Evolutionary conservation across 2,888 invertebrate genomes (phyloP), one percentile per base, ranked within the genome.

Genomic region (Dryomyza anilis): DNA sequence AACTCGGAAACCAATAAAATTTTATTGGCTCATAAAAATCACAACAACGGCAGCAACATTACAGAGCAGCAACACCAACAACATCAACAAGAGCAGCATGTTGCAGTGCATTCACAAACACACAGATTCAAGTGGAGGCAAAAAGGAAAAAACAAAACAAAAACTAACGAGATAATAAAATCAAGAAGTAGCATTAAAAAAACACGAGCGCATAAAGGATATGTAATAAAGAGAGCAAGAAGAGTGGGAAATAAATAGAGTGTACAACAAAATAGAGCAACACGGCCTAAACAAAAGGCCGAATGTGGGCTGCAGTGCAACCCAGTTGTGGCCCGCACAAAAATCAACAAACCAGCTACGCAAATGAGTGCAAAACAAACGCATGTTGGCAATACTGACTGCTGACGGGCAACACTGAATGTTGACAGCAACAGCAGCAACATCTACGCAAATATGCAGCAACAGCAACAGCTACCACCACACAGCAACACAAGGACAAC

Each of bases 21-120:
- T 72, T 71, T 73, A 73, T 73, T 69, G 68, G 61, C 61, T 66
- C 67, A 71, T 73, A 73, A 72, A 73, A 72, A 69, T 70, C 64
- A 39, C 56, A 58, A 58, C 30, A 58, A 46, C 58, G 46, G 19
- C 29, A 39, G 16, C 30, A 7, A 29, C 29, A 33, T 23, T 23
- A 16, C 16, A 53, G 8, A 29, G 30, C 19, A 59, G 48, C 30
- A 33, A 23, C 33, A 30, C 23, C 45, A 19, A n/a, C 27, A 3
- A 56, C 23, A 14, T 14, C 23, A 7, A 1, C 21, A 19, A 55
- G 36, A 36, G 29, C 56, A 59, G 19, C 59, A 59, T 48, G 59
- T 59, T 46, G 48, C 46, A 43, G 43, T 27, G 43, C 56, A n/a
- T 4, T 36, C 39, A n/a, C 39, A 21, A 23, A 16, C 56, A 56